These are phyloP conservation scores for Ectobius pallidus DNA, from an alignment of 2,888 invertebrate genomes.

Conservation along the genomic window DNA sequence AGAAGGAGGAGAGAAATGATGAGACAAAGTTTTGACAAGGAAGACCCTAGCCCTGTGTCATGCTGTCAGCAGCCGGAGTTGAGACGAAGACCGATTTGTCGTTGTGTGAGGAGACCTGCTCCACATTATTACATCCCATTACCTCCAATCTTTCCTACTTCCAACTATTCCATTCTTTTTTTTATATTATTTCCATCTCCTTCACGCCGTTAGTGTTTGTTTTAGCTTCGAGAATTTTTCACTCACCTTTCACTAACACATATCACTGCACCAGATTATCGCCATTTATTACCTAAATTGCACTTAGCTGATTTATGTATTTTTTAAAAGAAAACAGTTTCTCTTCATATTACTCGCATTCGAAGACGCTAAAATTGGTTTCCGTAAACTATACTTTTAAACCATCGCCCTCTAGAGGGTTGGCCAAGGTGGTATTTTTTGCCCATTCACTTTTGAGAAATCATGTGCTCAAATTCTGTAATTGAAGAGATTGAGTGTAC, in stretches of 20 bases:
- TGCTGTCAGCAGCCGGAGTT: neutral
- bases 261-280: constrained; percentile 15
- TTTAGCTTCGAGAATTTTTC: constrained; percentile 2
- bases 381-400: too few relatives aligned
- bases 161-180: neutral
- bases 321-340: too few relatives aligned
- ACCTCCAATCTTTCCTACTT: constrained; percentile 43
- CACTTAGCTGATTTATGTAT: too few relatives aligned
- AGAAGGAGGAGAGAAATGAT: constrained; percentile 46
- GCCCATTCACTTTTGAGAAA: too few relatives aligned
- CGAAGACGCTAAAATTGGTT: too few relatives aligned
- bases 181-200: too few relatives aligned
- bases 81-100: constrained; percentile 44
- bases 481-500: too few relatives aligned
- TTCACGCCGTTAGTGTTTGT: neutral
- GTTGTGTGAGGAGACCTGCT: constrained; percentile 6
- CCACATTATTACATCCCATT: constrained; percentile 50
- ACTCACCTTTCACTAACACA: constrained; percentile 9
- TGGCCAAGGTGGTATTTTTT: too few relatives aligned
- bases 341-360: too few relatives aligned
- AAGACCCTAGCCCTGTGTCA: neutral
- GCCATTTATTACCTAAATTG: constrained; percentile 18
- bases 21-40: constrained; percentile 49
- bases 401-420: too few relatives aligned
- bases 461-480: too few relatives aligned